Conservation (phyloP, 2,797 vertebrate genomes). For the Chaenodraco wilsoni region DNA sequence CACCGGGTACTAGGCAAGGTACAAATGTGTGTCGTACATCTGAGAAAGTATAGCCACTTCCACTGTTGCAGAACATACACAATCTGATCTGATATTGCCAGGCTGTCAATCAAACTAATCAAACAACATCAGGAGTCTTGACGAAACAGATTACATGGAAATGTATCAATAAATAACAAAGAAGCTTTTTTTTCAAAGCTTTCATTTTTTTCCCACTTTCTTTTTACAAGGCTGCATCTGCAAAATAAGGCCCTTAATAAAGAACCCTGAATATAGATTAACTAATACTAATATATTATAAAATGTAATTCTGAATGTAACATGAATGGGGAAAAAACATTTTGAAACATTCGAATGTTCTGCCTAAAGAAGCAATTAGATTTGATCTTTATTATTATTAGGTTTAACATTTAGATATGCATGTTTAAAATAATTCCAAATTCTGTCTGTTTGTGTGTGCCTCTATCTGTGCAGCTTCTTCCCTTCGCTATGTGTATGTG, state of each 20-base stretch:
- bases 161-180: not conserved
- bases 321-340: not conserved
- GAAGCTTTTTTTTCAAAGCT: not conserved
- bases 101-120: not conserved
- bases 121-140: not conserved
- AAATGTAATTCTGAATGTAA: slow-evolving; percentile 2
- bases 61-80: not conserved
- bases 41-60: not conserved
- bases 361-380: not conserved
- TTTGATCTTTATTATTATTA: no score
- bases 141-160: not conserved
- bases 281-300: not conserved
- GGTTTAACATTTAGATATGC: no score
- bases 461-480: not conserved
- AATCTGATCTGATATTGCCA: not conserved
- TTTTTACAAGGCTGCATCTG: not conserved
- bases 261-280: not conserved
- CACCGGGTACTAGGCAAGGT: not conserved
- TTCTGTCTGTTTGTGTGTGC: slow-evolving; percentile 9
- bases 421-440: slow-evolving; percentile 2
- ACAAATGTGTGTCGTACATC: not conserved
- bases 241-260: not conserved
- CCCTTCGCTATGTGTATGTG: slow-evolving; percentile 7
- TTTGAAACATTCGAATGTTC: not conserved
- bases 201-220: not conserved